phyloP scores from a whole-genome alignment of 92 coral and sea anemone species.

The Phenganax marumi region DNA sequence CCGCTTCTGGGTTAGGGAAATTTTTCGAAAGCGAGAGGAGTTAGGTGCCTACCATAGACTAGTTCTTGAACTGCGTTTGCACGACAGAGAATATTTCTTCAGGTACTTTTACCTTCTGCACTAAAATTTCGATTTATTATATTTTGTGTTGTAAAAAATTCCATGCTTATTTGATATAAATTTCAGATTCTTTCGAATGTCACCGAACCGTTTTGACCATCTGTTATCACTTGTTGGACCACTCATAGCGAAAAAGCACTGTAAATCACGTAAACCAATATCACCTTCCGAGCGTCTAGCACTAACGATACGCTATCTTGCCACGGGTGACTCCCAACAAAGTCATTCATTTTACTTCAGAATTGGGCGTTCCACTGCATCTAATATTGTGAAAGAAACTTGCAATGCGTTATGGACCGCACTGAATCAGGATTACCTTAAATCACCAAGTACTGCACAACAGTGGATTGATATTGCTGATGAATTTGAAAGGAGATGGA shows the following conservation, averaged over 20 bases:
- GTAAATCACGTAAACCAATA: constrained; percentile 20
- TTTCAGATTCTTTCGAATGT: constrained; percentile 3
- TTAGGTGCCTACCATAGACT: background rate
- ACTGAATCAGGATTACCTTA: constrained; percentile 40
- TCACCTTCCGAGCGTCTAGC: constrained; percentile 49
- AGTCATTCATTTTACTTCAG: constrained; percentile 49
- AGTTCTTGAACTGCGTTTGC: constrained; percentile 15
- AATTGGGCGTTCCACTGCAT: constrained; percentile 56
- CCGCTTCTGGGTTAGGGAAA: constrained; percentile 17
- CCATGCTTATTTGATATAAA: background rate
- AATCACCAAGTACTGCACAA: constrained; percentile 30
- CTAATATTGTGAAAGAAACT: constrained; percentile 49
- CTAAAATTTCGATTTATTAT: background rate
- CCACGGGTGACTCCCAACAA: constrained; percentile 63
- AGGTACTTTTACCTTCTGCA: background rate
- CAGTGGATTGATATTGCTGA: constrained; percentile 46
- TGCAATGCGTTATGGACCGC: constrained; percentile 61
- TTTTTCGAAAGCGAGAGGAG: background rate
- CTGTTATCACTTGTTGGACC: too few species aligned
- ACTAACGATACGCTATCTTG: constrained; percentile 57
- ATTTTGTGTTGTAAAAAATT: background rate
- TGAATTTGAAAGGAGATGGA: constrained; percentile 48
- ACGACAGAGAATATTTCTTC: constrained; percentile 14
- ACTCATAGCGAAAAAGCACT: constrained; percentile 38
- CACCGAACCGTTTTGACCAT: constrained; percentile 38